These are phyloP conservation scores for Omphaloscelis lunosa DNA, from an alignment of 2,888 invertebrate genomes.

Conservation along the genomic window DNA sequence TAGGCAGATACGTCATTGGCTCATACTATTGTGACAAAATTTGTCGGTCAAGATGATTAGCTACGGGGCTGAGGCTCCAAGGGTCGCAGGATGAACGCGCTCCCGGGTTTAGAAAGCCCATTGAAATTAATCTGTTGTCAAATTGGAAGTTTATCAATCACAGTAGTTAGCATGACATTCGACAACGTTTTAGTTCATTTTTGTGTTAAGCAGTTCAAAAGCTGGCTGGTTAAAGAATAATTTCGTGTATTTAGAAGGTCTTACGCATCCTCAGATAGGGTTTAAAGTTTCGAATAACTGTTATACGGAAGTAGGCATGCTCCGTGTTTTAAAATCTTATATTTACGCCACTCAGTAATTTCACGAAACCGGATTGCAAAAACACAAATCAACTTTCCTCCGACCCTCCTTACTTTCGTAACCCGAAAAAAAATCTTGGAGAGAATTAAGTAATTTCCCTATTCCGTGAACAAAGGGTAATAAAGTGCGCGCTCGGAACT, in stretches of 20 bases:
- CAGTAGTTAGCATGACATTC: background rate
- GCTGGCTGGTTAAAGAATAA: too few relatives aligned
- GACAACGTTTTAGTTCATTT: background rate
- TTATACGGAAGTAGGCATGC: background rate
- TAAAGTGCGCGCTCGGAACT: constrained; percentile 62
- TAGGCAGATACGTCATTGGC: background rate
- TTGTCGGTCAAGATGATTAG: background rate
- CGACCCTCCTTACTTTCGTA: constrained; percentile 40
- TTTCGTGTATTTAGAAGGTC: too few relatives aligned
- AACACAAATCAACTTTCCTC: constrained; percentile 32
- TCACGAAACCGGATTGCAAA: constrained; percentile 11
- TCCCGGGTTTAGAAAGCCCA: background rate
- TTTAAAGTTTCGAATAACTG: background rate
- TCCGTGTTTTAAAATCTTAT: background rate
- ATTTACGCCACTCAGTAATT: background rate
- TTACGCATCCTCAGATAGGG: too few relatives aligned
- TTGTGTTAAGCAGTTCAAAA: too few relatives aligned
- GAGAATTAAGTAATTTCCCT: constrained; percentile 64
- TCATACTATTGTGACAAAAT: background rate
- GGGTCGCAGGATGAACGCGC: background rate
- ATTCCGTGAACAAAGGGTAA: constrained; percentile 65
- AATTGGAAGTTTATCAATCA: background rate
- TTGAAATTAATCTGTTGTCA: too few relatives aligned
- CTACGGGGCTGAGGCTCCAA: background rate
- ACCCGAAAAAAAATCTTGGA: constrained; percentile 41